Percentiles rank a stretch among this genome's conserved stretches.
Evolutionary conservation across 1,140 invertebrate species (phyloP).

Genomic region (Chrysomallon squamiferum): DNA sequence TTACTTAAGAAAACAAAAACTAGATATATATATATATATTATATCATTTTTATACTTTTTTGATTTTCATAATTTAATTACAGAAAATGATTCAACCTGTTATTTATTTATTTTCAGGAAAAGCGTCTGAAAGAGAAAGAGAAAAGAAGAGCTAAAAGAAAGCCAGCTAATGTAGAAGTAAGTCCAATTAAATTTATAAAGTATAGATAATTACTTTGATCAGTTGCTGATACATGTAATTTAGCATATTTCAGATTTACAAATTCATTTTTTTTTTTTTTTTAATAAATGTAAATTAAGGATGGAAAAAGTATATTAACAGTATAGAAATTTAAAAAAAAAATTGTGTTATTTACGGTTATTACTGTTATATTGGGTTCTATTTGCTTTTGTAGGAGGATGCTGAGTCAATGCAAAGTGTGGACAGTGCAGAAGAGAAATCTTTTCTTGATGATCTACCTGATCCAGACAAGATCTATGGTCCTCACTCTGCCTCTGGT

Average conservation of each 20-base stretch:
- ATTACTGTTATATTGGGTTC: neutral
- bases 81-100: neutral
- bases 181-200: neutral
- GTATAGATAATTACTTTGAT: no score
- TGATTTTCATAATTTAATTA: no score
- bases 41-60: no score
- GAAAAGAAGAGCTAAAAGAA: slow-evolving; percentile 56
- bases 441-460: neutral
- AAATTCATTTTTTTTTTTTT: no score
- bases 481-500: neutral
- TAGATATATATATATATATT: no score
- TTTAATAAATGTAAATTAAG: no score
- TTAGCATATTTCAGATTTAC: no score
- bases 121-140: slow-evolving; percentile 66
- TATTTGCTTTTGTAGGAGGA: neutral
- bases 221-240: no score
- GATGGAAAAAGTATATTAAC: no score
- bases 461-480: neutral
- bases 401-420: neutral
- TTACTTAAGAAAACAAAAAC: no score
- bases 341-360: neutral
- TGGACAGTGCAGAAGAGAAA: neutral
- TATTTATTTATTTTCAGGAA: slow-evolving; percentile 59
- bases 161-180: slow-evolving; percentile 6
- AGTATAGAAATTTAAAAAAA: neutral